Evolutionary conservation across 2,113 vertebrate genomes (phyloP).

Genomic region (Epinephelus fuscoguttatus): DNA sequence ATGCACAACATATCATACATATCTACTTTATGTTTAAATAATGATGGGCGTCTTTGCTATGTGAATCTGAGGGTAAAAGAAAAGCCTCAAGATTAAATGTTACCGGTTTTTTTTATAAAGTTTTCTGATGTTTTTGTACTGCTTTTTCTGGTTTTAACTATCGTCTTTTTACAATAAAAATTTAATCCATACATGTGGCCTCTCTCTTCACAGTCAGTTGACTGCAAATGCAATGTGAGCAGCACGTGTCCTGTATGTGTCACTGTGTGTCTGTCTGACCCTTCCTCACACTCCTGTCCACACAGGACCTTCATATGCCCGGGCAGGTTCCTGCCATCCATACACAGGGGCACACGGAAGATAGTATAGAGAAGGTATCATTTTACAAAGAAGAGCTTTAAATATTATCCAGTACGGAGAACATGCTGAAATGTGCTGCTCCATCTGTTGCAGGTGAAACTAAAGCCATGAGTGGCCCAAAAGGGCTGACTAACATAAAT

Average conservation of each 20-base stretch:
- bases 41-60: background rate
- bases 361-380: slow-evolving; percentile 3
- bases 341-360: background rate
- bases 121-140: slow-evolving; percentile 36
- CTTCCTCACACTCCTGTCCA: slow-evolving; percentile 23
- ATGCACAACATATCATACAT: background rate
- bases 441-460: slow-evolving; percentile 26
- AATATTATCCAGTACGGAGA: slow-evolving; percentile 14
- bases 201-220: slow-evolving; percentile 26
- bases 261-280: slow-evolving; percentile 43
- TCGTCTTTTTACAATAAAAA: slow-evolving; percentile 49
- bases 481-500: background rate
- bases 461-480: background rate
- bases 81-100: background rate
- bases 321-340: slow-evolving; percentile 54
- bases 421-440: slow-evolving; percentile 6
- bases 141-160: background rate
- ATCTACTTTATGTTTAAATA: background rate
- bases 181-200: background rate
- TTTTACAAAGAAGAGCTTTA: slow-evolving; percentile 26
- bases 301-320: slow-evolving; percentile 50
- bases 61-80: background rate
- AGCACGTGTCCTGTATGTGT: slow-evolving; percentile 32
- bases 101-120: background rate
- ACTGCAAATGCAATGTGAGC: slow-evolving; percentile 56